Evolutionary conservation across 35 echinoderm and acorn worm genomes (phyloP).

Genomic region (Lytechinus variegatus): DNA sequence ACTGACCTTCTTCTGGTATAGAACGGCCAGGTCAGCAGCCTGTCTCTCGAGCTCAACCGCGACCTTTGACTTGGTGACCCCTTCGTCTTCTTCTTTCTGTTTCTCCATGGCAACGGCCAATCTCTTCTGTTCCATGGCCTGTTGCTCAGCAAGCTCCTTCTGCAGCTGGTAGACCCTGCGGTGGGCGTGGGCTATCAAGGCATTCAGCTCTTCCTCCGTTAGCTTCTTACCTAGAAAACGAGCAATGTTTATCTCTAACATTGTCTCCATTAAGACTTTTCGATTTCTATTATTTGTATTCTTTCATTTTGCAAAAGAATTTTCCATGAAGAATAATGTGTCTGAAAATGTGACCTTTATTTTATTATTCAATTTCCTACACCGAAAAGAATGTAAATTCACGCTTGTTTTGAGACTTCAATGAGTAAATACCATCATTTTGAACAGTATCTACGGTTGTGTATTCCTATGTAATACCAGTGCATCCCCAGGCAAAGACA

Average conservation of each 20-base stretch:
- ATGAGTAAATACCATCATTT: too few relatives aligned
- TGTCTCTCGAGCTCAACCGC: conserved; percentile 78
- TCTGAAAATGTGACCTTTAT: too few relatives aligned
- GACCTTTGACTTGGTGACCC: conserved; percentile 60
- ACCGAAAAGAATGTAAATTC: too few relatives aligned
- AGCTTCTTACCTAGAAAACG: conserved; percentile 78
- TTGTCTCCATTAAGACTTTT: too few relatives aligned
- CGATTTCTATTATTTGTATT: too few relatives aligned
- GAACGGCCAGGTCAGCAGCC: conserved; percentile 61
- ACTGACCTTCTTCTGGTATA: conserved; percentile 78
- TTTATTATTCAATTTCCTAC: too few relatives aligned
- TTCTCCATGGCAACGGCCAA: conserved; percentile 66
- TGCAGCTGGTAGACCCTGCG: conserved; percentile 93
- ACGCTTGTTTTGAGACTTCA: too few relatives aligned
- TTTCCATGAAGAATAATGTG: too few relatives aligned
- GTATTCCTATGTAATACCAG: too few relatives aligned
- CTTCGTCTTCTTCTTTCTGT: conserved; percentile 70
- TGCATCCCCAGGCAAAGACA: too few relatives aligned
- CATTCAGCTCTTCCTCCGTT: conserved; percentile 92
- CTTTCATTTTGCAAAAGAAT: too few relatives aligned
- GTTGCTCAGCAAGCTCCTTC: conserved; percentile 86
- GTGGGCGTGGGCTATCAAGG: conserved; percentile 90
- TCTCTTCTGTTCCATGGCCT: conserved; percentile 83
- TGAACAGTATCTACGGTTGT: too few relatives aligned
- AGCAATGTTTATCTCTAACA: neutral